Conservation (phyloP, 53 echinoderm and acorn worm genomes). For the Arbacia lixula region DNA sequence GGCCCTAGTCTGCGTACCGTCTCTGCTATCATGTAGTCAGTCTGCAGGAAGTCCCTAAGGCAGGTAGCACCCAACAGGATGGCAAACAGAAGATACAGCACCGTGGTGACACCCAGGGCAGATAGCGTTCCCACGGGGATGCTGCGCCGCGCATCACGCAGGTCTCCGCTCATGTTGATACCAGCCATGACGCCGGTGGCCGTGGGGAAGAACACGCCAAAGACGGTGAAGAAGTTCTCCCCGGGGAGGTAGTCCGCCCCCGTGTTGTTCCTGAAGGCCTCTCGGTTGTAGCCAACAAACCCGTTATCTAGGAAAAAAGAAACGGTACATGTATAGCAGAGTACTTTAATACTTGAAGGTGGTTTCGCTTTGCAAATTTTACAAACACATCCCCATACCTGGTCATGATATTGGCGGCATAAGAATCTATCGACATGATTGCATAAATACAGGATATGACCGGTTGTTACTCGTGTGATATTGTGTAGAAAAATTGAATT, state of each 20-base stretch:
- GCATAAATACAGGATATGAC: no score
- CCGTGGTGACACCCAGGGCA: conserved; percentile 84
- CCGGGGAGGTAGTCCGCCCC: conserved; percentile 75
- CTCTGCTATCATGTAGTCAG: conserved; percentile 97
- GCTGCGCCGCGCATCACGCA: conserved; percentile 81
- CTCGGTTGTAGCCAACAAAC: conserved; percentile 79
- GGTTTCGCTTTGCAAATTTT: no score
- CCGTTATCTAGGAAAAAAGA: conserved; percentile 65
- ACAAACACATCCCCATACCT: no score
- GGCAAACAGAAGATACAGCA: conserved; percentile 88
- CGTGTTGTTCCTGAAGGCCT: conserved; percentile 80
- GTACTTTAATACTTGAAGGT: no score
- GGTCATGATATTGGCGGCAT: no score
- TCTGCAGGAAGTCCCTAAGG: conserved; percentile 70
- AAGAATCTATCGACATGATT: no score
- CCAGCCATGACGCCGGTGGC: conserved; percentile 98
- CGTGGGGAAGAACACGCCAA: conserved; percentile 98
- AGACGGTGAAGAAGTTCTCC: conserved; percentile 95
- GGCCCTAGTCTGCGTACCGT: conserved; percentile 74
- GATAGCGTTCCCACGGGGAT: conserved; percentile 92
- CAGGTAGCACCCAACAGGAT: conserved; percentile 87
- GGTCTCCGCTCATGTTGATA: conserved; percentile 98
- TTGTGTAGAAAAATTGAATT: no score
- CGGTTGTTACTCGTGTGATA: no score
- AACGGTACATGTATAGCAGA: not conserved